Conservation (phyloP, 2,888 invertebrate genomes). For the Cerceris ruficornis region DNA sequence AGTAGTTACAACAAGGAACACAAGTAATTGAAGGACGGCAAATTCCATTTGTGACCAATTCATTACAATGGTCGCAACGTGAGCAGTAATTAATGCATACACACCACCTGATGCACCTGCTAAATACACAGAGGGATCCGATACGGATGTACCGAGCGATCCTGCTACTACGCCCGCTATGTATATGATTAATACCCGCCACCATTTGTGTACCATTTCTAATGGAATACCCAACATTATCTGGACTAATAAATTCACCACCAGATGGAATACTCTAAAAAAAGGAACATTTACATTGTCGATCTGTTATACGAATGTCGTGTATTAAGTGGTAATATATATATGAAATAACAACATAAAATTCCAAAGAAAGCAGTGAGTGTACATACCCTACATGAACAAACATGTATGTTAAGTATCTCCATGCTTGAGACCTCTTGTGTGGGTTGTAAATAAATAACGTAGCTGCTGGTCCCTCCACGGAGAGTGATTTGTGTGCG, state of each 20-base stretch:
- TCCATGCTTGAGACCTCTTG: conserved; percentile 94
- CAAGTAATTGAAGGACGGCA: conserved; percentile 91
- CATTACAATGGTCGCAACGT: conserved; percentile 95
- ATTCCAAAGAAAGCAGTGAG: not conserved
- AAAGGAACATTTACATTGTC: conserved; percentile 16
- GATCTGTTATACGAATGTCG: not conserved
- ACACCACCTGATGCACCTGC: conserved; percentile 98
- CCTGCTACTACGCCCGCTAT: conserved; percentile 93
- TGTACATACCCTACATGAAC: conserved; percentile 93
- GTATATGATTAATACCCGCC: conserved; percentile 94
- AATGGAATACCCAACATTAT: conserved; percentile 95
- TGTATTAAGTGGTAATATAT: not conserved
- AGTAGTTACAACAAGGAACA: conserved; percentile 91
- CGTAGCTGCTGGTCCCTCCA: conserved; percentile 89
- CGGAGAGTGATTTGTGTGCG: conserved; percentile 64
- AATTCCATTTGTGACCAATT: conserved; percentile 99
- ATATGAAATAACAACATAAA: too few species aligned
- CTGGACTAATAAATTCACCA: conserved; percentile 96
- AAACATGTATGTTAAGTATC: conserved; percentile 97
- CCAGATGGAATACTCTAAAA: conserved; percentile 90
- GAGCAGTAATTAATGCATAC: conserved; percentile 96
- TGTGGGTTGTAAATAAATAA: conserved; percentile 94
- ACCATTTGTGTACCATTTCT: conserved; percentile 98
- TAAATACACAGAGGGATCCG: conserved; percentile 90
- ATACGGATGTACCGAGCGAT: conserved; percentile 91